Evolutionary conservation across 2,797 vertebrate genomes (phyloP), one percentile per base, ranked within the genome.

Genomic region (Thaleichthys pacificus): DNA sequence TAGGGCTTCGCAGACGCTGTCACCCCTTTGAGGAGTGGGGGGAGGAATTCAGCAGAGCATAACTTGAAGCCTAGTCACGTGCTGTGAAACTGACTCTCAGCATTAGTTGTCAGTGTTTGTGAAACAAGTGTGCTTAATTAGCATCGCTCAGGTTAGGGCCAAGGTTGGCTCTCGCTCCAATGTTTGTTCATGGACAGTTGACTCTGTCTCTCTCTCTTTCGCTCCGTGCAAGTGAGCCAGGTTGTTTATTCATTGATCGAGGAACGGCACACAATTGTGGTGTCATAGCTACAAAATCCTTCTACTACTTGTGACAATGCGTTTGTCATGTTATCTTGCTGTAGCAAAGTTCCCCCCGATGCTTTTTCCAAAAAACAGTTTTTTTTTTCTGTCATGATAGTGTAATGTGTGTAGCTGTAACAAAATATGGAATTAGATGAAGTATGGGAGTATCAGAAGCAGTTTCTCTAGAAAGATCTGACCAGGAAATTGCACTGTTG

Each of bases 231-330:
- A 24, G 49, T 19, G 15, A 70, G n/a, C 32, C 7, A 61, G 73
- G 69, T 79, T 67, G 84, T 82, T 77, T 76, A 73, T 68, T 68
- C 56, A 82, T 78, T 65, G 83, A 84, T 83, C 8, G 71, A 65
- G 68, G 68, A 49, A 76, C 77, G 81, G 61, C 70, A 79, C 64
- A 72, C 19, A 64, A 19, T 15, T 35, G 67, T 47, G 17, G 21
- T 67, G 62, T 73, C 58, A 35, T 47, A 70, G 49, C 22, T 56
- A 56, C 19, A 22, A 42, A 42, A 42, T 42, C 11, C 38, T 42
- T 42, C 38, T 12, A 11, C 38, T 11, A 1, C 32, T 35, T 35
- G 4, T 35, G 5, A 7, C 32, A 3, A 12, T 42, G 38, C 3
- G 26, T 26, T 26, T 42, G 38, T 42, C 38, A 42, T 42, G 38